Conservation (phyloP, 2,113 vertebrate genomes). For the Hydrolagus affinis region DNA sequence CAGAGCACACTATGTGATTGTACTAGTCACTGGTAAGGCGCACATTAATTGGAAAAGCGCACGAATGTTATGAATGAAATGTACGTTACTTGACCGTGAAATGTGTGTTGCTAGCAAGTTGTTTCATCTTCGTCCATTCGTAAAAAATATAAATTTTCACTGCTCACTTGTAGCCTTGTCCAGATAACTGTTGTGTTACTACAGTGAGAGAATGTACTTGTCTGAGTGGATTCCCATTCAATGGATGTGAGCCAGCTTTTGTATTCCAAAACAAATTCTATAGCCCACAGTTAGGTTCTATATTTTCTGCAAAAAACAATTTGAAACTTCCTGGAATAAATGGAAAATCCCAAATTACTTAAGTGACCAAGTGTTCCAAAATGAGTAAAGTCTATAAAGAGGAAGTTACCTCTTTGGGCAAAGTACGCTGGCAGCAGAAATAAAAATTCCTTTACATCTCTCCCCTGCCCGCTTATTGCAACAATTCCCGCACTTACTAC, state of each 20-base stretch:
- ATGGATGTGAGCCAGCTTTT: not conserved
- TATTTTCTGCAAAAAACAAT: not conserved
- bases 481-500: too few species aligned
- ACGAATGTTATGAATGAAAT: not conserved
- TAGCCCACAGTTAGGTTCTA: not conserved
- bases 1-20: slow-evolving; percentile 1
- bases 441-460: too few species aligned
- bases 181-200: not conserved
- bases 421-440: too few species aligned
- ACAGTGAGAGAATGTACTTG: too few species aligned
- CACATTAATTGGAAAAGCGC: slow-evolving; percentile 2
- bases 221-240: not conserved
- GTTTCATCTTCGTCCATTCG: too few species aligned
- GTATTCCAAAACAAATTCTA: not conserved
- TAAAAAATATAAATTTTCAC: not conserved
- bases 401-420: too few species aligned
- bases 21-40: not conserved
- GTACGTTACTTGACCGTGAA: not conserved
- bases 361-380: too few species aligned
- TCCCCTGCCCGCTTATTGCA: too few species aligned
- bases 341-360: not conserved
- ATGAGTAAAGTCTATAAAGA: too few species aligned
- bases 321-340: not conserved
- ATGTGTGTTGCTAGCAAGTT: not conserved
- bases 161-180: not conserved